These are phyloP conservation scores for Bungarus multicinctus DNA, from an alignment of 2,113 vertebrate species.

Conservation along the genomic window DNA sequence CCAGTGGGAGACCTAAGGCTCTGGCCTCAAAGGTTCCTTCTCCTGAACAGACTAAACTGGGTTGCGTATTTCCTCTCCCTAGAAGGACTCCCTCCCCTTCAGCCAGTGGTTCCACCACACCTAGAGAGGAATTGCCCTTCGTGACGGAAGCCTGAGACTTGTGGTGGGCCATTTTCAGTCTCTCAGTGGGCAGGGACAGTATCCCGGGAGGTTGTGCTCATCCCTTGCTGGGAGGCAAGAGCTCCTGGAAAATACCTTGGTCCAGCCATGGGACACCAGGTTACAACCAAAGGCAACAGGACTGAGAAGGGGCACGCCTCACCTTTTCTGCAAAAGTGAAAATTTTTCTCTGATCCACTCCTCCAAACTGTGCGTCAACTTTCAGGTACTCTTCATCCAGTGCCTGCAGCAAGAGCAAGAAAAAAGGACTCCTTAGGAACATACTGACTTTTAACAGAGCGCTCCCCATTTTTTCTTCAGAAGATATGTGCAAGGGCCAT, in stretches of 20 bases:
- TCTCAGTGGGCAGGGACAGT: neutral
- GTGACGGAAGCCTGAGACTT: neutral
- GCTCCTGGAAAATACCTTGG: neutral
- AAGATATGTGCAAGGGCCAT: neutral
- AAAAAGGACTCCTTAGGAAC: accelerated
- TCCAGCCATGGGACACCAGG: neutral
- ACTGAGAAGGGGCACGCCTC: neutral
- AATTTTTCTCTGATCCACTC: conserved; percentile 97
- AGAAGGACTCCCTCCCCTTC: neutral
- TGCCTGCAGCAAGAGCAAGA: conserved; percentile 70
- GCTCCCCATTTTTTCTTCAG: neutral
- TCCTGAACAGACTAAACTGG: neutral
- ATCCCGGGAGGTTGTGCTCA: no score
- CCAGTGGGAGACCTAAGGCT: neutral
- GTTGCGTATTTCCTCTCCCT: neutral
- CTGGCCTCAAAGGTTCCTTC: neutral
- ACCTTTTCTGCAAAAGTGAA: conserved; percentile 99
- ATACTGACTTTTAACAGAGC: neutral
- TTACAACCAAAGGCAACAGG: neutral
- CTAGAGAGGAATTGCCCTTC: neutral
- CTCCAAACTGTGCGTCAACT: conserved; percentile 96
- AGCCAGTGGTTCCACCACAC: neutral
- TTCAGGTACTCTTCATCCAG: conserved; percentile 96
- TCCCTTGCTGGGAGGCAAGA: neutral
- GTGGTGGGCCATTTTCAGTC: neutral